Conservation (phyloP, 2,797 vertebrate species). For the Centropyge bicolor region DNA sequence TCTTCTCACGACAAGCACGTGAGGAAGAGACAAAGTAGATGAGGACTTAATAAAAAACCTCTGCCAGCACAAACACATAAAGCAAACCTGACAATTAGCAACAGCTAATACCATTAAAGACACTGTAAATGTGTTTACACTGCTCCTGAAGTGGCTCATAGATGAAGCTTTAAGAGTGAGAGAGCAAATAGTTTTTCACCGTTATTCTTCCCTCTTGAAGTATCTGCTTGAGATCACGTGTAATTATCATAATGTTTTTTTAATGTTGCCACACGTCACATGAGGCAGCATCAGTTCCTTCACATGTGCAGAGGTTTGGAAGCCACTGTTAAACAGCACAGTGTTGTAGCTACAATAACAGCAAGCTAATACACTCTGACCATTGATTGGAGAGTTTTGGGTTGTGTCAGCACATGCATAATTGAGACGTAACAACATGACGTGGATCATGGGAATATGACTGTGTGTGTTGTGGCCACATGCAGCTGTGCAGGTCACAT, state of each 20-base stretch:
- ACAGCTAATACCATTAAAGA: background rate
- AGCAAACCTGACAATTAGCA: background rate
- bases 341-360: slow-evolving; percentile 16
- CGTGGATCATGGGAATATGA: background rate
- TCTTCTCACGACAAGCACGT: background rate
- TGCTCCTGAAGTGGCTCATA: background rate
- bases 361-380: slow-evolving; percentile 15
- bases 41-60: rapidly evolving
- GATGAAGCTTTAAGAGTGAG: background rate
- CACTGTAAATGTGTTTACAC: background rate
- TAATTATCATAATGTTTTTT: background rate
- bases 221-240: background rate
- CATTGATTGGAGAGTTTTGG: slow-evolving; percentile 1
- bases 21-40: background rate
- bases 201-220: background rate
- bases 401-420: slow-evolving; percentile 7
- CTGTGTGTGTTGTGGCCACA: slow-evolving; percentile 11
- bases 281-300: background rate
- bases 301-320: slow-evolving; percentile 1
- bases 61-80: background rate
- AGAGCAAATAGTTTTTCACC: background rate
- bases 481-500: slow-evolving; percentile 4
- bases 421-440: background rate
- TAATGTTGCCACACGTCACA: background rate
- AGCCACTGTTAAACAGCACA: slow-evolving; percentile 24